Conservation (phyloP, 1,140 invertebrate species). For the Daktulosphaira vitifoliae region DNA sequence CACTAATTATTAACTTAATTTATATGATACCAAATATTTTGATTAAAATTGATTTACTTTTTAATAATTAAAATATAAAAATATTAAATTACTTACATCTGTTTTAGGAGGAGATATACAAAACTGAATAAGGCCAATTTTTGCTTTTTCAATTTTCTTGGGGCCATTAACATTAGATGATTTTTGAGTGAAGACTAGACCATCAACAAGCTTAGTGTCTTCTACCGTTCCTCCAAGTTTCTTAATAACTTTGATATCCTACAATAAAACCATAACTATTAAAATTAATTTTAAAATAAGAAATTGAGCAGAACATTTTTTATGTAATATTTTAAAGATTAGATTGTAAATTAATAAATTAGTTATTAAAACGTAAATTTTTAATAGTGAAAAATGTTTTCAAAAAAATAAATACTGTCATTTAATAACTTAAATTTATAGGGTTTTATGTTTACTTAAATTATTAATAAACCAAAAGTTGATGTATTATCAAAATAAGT, state of each 20-base stretch:
- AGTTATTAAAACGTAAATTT: no score
- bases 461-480: neutral
- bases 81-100: constrained; percentile 64
- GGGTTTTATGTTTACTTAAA: no score
- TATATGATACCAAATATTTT: no score
- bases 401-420: no score
- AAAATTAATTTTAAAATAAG: no score
- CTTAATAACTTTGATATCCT: constrained; percentile 91
- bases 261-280: constrained; percentile 35
- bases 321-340: no score
- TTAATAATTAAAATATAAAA: neutral
- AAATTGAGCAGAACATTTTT: neutral
- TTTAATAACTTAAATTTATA: neutral
- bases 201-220: constrained; percentile 93
- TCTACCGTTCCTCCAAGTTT: constrained; percentile 96
- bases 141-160: constrained; percentile 90
- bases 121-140: constrained; percentile 98
- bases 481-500: neutral
- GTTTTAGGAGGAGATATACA: constrained; percentile 99
- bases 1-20: no score
- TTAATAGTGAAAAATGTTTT: no score
- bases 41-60: no score
- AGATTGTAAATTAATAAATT: no score
- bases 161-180: constrained; percentile 84
- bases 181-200: constrained; percentile 87